Conservation (phyloP, 2,113 vertebrate species). For the Laticauda colubrina region DNA sequence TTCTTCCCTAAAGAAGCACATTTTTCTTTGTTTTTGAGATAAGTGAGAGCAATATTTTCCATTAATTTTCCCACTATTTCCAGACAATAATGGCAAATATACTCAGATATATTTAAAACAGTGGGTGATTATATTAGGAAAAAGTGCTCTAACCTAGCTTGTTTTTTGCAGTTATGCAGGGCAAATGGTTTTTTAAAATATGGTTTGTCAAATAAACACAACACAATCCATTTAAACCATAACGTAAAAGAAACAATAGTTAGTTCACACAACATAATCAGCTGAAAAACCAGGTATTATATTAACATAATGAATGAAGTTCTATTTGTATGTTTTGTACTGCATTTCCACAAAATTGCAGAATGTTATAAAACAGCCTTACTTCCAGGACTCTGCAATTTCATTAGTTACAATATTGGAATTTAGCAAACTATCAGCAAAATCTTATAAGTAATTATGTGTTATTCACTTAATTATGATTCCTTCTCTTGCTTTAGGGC, state of each 20-base stretch:
- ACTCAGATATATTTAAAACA: neutral
- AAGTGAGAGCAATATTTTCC: neutral
- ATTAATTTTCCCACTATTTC: neutral
- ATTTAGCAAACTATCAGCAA: neutral
- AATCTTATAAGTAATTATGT: neutral
- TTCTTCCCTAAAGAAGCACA: neutral
- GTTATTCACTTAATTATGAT: neutral
- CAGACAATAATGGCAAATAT: neutral
- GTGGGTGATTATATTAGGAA: neutral
- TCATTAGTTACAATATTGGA: neutral
- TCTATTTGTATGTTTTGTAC: neutral
- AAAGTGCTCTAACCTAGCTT: neutral
- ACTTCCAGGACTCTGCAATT: neutral
- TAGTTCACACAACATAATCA: neutral
- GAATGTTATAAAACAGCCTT: neutral
- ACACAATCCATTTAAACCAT: neutral
- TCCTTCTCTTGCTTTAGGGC: conserved; percentile 29
- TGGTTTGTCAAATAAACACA: neutral
- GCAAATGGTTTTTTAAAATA: neutral
- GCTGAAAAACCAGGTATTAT: neutral
- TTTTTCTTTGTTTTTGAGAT: neutral
- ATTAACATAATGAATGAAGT: neutral
- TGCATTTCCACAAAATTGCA: neutral
- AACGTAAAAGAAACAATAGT: neutral
- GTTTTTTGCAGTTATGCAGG: neutral